A percentile compares a stretch with the other conserved stretches of the same genome.
Evolutionary conservation across 2,797 vertebrate species (phyloP).

Genomic region (Dryobates pubescens): DNA sequence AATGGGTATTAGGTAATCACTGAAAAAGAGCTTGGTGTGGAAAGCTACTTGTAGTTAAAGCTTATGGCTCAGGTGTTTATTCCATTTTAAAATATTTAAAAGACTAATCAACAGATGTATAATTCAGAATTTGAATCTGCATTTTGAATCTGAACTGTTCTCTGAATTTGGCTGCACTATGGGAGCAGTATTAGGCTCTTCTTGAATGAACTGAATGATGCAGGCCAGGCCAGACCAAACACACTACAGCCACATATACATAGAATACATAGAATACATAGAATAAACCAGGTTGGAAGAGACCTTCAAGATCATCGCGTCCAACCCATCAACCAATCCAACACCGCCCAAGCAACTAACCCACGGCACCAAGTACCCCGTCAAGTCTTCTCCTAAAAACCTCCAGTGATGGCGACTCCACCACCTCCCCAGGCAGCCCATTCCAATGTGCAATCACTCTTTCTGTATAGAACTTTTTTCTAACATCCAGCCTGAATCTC

Average conservation of each 20-base stretch:
- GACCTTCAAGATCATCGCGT: too few relatives aligned
- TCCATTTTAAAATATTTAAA: background rate
- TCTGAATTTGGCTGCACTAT: background rate
- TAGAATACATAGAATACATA: too few relatives aligned
- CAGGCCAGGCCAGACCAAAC: background rate
- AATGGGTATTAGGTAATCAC: background rate
- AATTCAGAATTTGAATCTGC: background rate
- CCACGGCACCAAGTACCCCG: too few relatives aligned
- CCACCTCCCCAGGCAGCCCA: too few relatives aligned
- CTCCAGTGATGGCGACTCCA: too few relatives aligned
- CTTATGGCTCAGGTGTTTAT: rapidly evolving
- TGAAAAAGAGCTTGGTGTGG: background rate
- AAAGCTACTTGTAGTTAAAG: background rate
- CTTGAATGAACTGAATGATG: background rate
- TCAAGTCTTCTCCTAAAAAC: too few relatives aligned
- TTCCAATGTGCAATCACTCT: too few relatives aligned
- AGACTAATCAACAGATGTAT: background rate
- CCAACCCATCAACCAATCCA: too few relatives aligned
- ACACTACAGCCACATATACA: background rate
- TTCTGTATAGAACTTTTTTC: too few relatives aligned
- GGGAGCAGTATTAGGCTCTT: background rate
- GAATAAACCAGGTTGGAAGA: too few relatives aligned
- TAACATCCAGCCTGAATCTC: too few relatives aligned
- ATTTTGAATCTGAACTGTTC: background rate
- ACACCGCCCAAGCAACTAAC: too few relatives aligned